Evolutionary conservation across 2,888 invertebrate species (phyloP).

Genomic region (Drosophila nigritarsus): DNA sequence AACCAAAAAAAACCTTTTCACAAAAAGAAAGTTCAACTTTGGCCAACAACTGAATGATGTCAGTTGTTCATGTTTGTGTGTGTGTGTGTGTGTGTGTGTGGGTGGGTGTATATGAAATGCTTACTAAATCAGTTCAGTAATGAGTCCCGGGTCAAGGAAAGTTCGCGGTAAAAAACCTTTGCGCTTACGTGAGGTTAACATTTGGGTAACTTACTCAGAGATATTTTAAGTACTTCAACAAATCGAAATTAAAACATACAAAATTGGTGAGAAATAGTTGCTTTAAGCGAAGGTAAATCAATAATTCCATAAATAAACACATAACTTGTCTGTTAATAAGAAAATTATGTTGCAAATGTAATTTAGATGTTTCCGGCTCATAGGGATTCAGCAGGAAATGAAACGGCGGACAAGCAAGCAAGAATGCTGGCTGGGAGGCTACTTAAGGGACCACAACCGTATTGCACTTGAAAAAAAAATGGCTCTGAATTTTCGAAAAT

Average conservation of each 20-base stretch:
- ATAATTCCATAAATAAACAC: not conserved
- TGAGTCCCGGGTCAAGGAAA: conserved; percentile 13
- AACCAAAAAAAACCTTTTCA: conserved; percentile 37
- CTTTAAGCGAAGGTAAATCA: not conserved
- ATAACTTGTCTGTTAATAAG: not conserved
- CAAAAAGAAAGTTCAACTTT: conserved; percentile 38
- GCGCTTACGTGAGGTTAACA: conserved; percentile 5
- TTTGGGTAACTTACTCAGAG: not conserved
- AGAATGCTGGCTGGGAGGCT: not conserved
- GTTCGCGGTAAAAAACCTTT: not conserved
- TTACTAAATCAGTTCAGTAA: conserved; percentile 16
- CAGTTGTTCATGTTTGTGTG: conserved; percentile 26
- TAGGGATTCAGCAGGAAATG: not conserved
- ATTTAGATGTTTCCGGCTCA: not conserved
- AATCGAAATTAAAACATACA: not conserved
- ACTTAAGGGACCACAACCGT: not conserved
- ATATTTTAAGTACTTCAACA: not conserved
- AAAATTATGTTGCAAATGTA: not conserved
- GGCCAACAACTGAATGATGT: conserved; percentile 24
- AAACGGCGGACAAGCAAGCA: not conserved
- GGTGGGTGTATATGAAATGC: not conserved
- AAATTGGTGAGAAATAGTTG: not conserved
- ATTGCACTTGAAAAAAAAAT: not conserved
- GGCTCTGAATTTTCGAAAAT: not conserved
- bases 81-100: not conserved